Conservation (phyloP, 2,888 invertebrate species). For the Allolobophora icterica region DNA sequence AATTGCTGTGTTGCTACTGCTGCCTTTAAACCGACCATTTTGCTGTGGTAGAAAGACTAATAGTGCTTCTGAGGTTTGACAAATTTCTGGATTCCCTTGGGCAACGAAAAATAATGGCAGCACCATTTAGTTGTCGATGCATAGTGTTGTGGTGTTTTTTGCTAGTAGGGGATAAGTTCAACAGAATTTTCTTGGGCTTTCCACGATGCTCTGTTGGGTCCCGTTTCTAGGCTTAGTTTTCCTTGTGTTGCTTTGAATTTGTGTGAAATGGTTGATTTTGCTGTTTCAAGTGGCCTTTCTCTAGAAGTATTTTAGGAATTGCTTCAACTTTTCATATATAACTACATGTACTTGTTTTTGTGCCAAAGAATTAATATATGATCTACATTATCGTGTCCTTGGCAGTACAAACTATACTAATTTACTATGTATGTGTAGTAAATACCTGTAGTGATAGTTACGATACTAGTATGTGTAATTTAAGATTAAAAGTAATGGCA, state of each 20-base stretch:
- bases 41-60: neutral
- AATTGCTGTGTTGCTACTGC: neutral
- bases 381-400: neutral
- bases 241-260: neutral
- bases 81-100: neutral
- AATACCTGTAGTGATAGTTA: neutral
- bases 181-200: neutral
- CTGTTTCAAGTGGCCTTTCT: neutral
- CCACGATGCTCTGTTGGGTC: neutral
- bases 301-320: neutral
- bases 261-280: slow-evolving; percentile 1
- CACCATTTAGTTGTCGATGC: neutral
- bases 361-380: neutral
- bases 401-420: neutral
- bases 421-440: neutral
- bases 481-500: neutral
- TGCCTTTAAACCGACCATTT: neutral
- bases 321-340: slow-evolving; percentile 17
- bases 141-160: neutral
- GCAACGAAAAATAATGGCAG: neutral
- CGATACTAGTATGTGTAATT: neutral
- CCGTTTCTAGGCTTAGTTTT: slow-evolving; percentile 2
- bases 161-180: neutral
- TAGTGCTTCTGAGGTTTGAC: neutral
- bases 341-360: neutral